Conservation (phyloP, 2,113 vertebrate species). For the Synchiropus splendidus region DNA sequence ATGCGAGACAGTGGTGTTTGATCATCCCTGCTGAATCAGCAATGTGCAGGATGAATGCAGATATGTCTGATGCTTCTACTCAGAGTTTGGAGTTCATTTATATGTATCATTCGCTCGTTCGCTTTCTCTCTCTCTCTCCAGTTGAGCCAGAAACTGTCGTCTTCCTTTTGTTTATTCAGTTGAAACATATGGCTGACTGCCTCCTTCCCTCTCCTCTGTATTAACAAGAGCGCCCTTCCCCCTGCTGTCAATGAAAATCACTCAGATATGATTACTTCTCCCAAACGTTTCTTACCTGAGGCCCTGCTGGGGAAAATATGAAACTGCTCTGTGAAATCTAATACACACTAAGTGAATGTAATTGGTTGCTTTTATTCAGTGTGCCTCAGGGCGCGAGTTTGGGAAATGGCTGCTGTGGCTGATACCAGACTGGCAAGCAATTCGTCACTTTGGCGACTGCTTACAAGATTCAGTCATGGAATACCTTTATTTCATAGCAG, state of each 20-base stretch:
- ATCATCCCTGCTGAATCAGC: conserved; percentile 43
- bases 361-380: conserved; percentile 21
- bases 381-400: conserved; percentile 21
- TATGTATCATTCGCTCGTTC: conserved; percentile 15
- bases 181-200: background rate
- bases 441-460: conserved; percentile 14
- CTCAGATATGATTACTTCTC: conserved; percentile 13
- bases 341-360: conserved; percentile 24
- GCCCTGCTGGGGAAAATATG: conserved; percentile 11
- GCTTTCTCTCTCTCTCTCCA: conserved; percentile 4
- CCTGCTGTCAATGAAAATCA: conserved; percentile 16
- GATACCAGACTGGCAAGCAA: conserved; percentile 15
- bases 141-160: background rate
- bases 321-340: conserved; percentile 23
- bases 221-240: conserved; percentile 1
- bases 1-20: conserved; percentile 18
- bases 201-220: no score
- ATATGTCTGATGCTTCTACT: conserved; percentile 14
- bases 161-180: background rate
- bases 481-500: conserved; percentile 29
- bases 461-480: conserved; percentile 11
- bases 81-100: conserved; percentile 20
- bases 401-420: conserved; percentile 12
- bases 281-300: conserved; percentile 4
- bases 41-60: conserved; percentile 19